phyloP scores from a whole-genome alignment of 2,888 invertebrate species.

The Epirrita christyi region DNA sequence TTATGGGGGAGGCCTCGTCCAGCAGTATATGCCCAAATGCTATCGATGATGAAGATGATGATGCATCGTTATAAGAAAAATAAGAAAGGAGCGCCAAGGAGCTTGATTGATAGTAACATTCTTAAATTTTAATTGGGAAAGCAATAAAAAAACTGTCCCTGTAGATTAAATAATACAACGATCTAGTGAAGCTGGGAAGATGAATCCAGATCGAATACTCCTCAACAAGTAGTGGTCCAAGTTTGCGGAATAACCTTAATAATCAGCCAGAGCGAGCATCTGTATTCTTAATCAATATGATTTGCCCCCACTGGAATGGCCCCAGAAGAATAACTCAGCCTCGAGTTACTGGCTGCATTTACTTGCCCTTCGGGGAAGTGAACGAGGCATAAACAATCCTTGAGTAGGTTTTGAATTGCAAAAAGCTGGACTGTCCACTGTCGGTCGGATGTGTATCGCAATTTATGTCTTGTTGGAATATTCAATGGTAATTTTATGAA shows the following conservation, averaged over 20 bases:
- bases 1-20: too few relatives aligned
- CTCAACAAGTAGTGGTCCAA: constrained; percentile 37
- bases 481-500: background rate
- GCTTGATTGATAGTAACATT: too few relatives aligned
- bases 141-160: too few relatives aligned
- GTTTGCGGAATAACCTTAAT: constrained; percentile 47
- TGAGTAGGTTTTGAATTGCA: constrained; percentile 32
- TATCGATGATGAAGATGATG: too few relatives aligned
- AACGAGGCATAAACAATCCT: constrained; percentile 49
- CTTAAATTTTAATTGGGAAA: too few relatives aligned
- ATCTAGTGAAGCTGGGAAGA: background rate
- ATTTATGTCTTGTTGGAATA: background rate
- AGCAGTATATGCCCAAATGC: too few relatives aligned
- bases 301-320: constrained; percentile 45
- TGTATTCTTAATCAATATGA: constrained; percentile 62
- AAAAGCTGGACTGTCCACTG: constrained; percentile 14
- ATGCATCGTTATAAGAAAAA: too few relatives aligned
- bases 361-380: constrained; percentile 32
- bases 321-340: constrained; percentile 43
- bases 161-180: background rate
- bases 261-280: constrained; percentile 49
- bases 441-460: background rate
- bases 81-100: too few relatives aligned
- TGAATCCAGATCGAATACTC: background rate
- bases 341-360: constrained; percentile 10